Evolutionary conservation across 2,888 invertebrate genomes (phyloP).

Genomic region (Hoplodrina ambigua): DNA sequence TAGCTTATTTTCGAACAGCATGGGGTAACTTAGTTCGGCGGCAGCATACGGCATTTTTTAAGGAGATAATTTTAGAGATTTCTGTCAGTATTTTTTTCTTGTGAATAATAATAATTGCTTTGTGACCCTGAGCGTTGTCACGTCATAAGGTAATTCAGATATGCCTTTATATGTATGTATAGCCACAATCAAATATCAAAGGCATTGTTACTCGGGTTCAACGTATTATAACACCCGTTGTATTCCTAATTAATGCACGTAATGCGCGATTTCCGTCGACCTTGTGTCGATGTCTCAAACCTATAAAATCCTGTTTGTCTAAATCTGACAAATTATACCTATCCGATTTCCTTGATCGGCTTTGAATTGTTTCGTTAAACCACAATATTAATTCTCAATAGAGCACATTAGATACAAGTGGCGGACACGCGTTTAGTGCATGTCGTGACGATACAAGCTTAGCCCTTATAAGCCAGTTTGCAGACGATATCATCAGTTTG

Average conservation of each 20-base stretch:
- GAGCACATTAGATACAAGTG: background rate
- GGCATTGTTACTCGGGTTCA: too few relatives aligned
- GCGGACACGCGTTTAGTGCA: conserved; percentile 1
- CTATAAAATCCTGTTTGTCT: background rate
- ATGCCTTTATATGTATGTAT: too few relatives aligned
- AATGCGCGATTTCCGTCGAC: background rate
- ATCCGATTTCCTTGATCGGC: background rate
- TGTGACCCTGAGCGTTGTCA: too few relatives aligned
- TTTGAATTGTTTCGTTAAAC: background rate
- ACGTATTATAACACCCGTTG: too few relatives aligned
- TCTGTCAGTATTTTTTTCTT: too few relatives aligned
- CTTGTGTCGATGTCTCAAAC: background rate
- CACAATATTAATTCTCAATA: background rate
- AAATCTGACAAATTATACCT: background rate
- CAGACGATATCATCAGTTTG: conserved; percentile 27
- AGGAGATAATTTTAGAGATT: too few relatives aligned
- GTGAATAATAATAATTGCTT: too few relatives aligned
- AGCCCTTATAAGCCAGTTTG: conserved; percentile 1
- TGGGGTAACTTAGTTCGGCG: too few relatives aligned
- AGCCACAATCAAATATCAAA: too few relatives aligned
- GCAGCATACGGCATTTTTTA: too few relatives aligned
- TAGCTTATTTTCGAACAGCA: too few relatives aligned
- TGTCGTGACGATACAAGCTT: conserved; percentile 10
- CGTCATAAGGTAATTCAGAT: too few relatives aligned
- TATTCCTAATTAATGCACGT: background rate